These are phyloP conservation scores for Coregonus sp. DNA, from an alignment of 2,797 vertebrate species.

Conservation along the genomic window DNA sequence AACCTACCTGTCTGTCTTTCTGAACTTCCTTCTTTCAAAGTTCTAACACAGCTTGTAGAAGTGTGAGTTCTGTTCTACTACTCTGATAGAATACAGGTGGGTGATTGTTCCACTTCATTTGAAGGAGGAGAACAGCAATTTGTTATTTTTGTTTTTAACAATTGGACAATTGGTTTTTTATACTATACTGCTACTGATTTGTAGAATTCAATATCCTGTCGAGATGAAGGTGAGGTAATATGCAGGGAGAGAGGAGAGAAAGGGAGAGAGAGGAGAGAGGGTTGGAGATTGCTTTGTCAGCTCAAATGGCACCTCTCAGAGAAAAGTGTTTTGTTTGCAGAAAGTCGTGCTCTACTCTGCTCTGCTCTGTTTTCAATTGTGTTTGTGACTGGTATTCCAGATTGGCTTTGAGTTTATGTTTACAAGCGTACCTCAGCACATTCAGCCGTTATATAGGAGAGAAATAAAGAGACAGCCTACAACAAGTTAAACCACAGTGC, in stretches of 20 bases:
- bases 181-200: neutral
- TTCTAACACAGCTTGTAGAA: too few relatives aligned
- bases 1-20: too few relatives aligned
- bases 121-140: neutral
- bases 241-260: neutral
- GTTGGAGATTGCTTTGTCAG: neutral
- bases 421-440: neutral
- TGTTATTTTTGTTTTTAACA: neutral
- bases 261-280: neutral
- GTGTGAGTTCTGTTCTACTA: neutral
- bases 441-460: neutral
- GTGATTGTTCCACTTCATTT: neutral
- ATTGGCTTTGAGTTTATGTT: neutral
- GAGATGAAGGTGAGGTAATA: conserved; percentile 4
- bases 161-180: neutral
- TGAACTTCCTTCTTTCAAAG: too few relatives aligned
- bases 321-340: neutral
- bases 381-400: neutral
- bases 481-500: too few relatives aligned
- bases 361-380: neutral
- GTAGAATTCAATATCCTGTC: conserved; percentile 8
- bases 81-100: neutral
- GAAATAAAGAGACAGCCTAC: neutral
- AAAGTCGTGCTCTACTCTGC: neutral
- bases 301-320: neutral